These are phyloP conservation scores for Bombus impatiens DNA, from an alignment of 1,140 invertebrate genomes.

Conservation along the genomic window DNA sequence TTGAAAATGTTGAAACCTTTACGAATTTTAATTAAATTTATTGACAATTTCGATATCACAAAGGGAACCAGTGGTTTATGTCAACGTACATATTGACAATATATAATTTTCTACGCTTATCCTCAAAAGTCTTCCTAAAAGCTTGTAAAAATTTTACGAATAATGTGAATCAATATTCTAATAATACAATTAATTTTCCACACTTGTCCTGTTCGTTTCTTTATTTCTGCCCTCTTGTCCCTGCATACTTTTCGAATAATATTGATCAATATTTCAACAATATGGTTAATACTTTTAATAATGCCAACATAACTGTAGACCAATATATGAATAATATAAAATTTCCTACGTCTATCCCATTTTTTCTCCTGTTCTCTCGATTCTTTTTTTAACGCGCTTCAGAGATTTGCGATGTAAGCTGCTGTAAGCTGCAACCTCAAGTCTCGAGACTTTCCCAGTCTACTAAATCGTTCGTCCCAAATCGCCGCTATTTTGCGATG, in stretches of 20 bases:
- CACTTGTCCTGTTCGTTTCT: too few relatives aligned
- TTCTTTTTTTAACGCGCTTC: not conserved
- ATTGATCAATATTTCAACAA: not conserved
- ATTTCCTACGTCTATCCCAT: too few relatives aligned
- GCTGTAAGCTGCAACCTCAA: not conserved
- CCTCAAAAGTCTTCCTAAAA: not conserved
- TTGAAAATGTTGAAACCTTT: not conserved
- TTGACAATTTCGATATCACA: too few relatives aligned
- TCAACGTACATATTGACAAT: not conserved
- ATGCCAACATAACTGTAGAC: not conserved
- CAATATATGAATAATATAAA: too few relatives aligned
- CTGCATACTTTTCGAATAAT: too few relatives aligned
- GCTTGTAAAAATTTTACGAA: not conserved
- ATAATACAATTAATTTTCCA: too few relatives aligned
- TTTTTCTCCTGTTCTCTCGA: not conserved
- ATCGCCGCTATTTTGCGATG: not conserved
- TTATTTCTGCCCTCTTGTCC: too few relatives aligned
- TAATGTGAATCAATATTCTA: not conserved
- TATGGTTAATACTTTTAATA: not conserved
- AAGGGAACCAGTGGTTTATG: too few relatives aligned
- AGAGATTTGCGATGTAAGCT: not conserved
- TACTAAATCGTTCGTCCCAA: conserved; percentile 8
- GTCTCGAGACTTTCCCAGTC: not conserved
- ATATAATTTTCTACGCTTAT: not conserved
- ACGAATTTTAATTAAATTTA: not conserved